Conservation (phyloP, 2,113 vertebrate genomes). For the Cochlearius cochlearius region DNA sequence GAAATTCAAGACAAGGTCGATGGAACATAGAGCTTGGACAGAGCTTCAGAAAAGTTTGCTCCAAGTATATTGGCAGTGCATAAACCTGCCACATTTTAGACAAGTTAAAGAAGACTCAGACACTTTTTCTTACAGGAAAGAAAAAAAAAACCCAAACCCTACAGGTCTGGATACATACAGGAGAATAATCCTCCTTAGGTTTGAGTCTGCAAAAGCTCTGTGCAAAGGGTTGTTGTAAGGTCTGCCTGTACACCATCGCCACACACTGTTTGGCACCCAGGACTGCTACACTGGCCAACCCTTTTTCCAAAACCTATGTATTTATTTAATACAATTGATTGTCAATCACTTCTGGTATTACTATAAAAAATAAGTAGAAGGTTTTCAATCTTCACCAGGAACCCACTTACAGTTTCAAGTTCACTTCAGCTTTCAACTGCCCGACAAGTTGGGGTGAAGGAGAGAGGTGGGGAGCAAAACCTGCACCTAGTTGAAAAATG, state of each 20-base stretch:
- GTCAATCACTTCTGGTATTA: fast-evolving
- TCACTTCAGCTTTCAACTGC: not conserved
- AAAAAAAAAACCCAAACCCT: no score
- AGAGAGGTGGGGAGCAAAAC: not conserved
- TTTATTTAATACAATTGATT: not conserved
- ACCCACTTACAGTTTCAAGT: not conserved
- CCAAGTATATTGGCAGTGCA: not conserved
- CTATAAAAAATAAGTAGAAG: not conserved
- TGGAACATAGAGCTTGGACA: fast-evolving
- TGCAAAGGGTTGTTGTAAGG: not conserved
- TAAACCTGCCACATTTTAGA: not conserved
- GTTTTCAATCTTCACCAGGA: not conserved
- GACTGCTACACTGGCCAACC: not conserved
- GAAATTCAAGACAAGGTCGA: not conserved
- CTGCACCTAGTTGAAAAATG: not conserved
- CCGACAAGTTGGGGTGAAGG: not conserved
- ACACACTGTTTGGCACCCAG: no score
- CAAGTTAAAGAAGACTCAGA: not conserved
- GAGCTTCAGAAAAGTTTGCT: not conserved
- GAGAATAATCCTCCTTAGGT: not conserved
- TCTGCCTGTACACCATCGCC: not conserved
- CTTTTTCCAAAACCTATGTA: not conserved
- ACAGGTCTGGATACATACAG: not conserved
- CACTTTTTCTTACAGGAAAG: not conserved
- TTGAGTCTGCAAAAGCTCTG: not conserved